A percentile compares a stretch with the other conserved stretches of the same genome.
Conservation (phyloP, 2,113 vertebrate species). For the Sturnus vulgaris region DNA sequence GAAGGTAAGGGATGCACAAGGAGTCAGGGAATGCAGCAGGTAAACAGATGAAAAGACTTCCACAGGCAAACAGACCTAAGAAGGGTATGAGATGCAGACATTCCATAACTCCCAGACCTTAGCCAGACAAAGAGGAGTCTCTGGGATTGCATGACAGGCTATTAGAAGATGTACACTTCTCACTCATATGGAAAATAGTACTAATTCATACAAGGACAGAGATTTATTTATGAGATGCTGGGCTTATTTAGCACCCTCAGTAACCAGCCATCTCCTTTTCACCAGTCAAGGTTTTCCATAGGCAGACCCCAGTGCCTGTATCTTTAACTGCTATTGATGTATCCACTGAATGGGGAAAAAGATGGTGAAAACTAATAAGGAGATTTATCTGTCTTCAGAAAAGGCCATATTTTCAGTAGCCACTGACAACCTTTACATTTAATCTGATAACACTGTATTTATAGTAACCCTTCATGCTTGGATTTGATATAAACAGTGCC, state of each 20-base stretch:
- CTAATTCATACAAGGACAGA: background rate
- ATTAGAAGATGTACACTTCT: background rate
- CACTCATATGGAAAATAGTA: fast-evolving
- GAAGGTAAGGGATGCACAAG: background rate
- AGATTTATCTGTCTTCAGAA: background rate
- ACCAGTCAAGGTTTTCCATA: background rate
- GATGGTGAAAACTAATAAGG: background rate
- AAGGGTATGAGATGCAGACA: background rate
- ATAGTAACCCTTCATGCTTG: fast-evolving
- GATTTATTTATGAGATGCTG: background rate
- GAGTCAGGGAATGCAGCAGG: fast-evolving
- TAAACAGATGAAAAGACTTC: background rate
- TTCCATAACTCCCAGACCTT: background rate
- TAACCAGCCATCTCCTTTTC: background rate
- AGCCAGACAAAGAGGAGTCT: background rate
- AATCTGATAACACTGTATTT: background rate
- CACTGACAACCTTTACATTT: background rate
- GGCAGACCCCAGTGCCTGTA: background rate
- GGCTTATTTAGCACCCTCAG: background rate
- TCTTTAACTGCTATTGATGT: background rate
- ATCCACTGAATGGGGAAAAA: background rate
- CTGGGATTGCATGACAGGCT: background rate
- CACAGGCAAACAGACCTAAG: background rate
- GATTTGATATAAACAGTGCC: background rate
- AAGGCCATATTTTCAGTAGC: background rate